Percentiles rank a stretch among this genome's conserved stretches.
These are phyloP conservation scores for Ariopsis seemanni DNA, from an alignment of 2,113 vertebrate genomes.

Conservation along the genomic window DNA sequence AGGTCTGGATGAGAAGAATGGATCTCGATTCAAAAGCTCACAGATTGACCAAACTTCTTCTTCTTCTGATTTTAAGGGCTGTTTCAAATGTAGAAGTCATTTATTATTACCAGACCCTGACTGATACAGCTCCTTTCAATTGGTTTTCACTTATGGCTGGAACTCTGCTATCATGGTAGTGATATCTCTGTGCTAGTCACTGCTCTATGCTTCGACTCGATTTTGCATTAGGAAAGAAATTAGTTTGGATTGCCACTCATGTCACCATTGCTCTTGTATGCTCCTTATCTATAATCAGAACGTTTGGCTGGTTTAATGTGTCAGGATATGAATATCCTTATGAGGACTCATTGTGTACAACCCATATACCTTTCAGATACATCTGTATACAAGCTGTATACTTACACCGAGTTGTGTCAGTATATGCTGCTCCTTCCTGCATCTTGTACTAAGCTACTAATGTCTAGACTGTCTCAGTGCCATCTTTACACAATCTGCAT, in stretches of 20 bases:
- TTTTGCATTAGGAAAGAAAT: neutral
- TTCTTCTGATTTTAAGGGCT: neutral
- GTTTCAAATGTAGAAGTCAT: neutral
- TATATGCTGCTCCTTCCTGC: neutral
- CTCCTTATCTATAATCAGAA: neutral
- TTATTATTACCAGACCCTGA: conserved; percentile 1
- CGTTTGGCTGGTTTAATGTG: neutral
- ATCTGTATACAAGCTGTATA: neutral
- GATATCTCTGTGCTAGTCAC: neutral
- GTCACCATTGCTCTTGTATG: neutral
- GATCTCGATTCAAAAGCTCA: conserved; percentile 6
- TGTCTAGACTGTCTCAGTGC: neutral
- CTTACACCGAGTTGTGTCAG: neutral
- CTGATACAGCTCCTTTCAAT: neutral
- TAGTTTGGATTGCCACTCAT: neutral
- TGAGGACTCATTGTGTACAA: too few species aligned
- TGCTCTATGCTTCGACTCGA: neutral
- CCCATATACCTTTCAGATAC: neutral
- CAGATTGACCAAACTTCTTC: neutral
- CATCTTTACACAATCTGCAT: neutral
- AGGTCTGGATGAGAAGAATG: conserved; percentile 21
- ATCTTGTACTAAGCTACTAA: neutral
- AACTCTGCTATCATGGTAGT: neutral
- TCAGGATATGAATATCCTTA: neutral
- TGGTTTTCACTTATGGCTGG: neutral